Evolutionary conservation across 2,797 vertebrate genomes (phyloP), one percentile per base, ranked within the genome.

Genomic region (Enteromius anoplus): DNA sequence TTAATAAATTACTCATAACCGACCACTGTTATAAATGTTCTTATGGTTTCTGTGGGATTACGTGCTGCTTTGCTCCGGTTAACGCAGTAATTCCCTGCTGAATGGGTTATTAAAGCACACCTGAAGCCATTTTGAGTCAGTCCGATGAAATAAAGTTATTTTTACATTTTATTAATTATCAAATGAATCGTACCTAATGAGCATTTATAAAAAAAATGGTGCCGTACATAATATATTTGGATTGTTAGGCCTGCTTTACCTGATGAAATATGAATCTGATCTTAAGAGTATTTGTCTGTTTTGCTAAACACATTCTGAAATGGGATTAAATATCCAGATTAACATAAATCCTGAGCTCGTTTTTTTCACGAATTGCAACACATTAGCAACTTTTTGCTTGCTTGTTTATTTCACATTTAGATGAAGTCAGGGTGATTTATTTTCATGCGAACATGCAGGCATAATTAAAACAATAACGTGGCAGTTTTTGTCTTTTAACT

Each of bases 331-430:
- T 62, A 77, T 64, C 2, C 15, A 62, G 23, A 77, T 64, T 47
- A 47, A 4, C 5, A 32, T 32, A n/a, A 60, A 75, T 42, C 34
- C 34, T 9, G 37, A 23, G 51, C 11, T 17, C 26, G 34, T 5
- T 60, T 58, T 58, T n/a, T 75, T 32, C 53, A 75, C 9, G 21
- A 76, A 76, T 76, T 76, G 14, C n/a, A 17, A 76, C 34, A 60
- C 12, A 21, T 10, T 11, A 37, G 49, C 47, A 34, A 5, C 7
- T 21, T 53, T 60, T 62, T 64, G 15, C 62, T 32, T 32, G n/a
- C 15, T 7, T 4, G 32, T 12, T 32, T 19, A 75, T 58, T 55
- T 75, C 55, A 73, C 37, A 10, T 3, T 15, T 45, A 62, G 65
- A 29, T 23, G 4, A 34, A n/a, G 23, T 37, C 55, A 14, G 12